phyloP scores from a whole-genome alignment of 2,888 invertebrate species.

The Drosophila quinaria region DNA sequence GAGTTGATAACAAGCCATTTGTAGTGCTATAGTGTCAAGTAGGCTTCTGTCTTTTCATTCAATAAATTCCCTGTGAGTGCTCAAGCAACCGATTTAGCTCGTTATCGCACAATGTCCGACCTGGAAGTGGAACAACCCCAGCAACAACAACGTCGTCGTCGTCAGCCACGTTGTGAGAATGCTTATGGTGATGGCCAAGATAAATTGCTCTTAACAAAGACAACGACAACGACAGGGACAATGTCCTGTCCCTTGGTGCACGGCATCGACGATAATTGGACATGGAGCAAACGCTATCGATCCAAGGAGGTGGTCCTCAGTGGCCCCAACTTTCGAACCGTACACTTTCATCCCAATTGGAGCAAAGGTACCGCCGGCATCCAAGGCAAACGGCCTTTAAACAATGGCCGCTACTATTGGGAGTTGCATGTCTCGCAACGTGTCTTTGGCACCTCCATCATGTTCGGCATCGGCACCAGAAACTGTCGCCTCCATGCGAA shows the following conservation, averaged over 20 bases:
- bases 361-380: conserved; percentile 91
- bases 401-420: conserved; percentile 89
- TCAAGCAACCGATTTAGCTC: conserved; percentile 20
- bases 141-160: conserved; percentile 22
- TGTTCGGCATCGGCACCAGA: conserved; percentile 89
- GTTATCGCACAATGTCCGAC: conserved; percentile 58
- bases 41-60: conserved; percentile 19
- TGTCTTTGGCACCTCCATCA: conserved; percentile 91
- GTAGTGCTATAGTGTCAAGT: conserved; percentile 16
- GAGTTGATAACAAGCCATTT: conserved; percentile 35
- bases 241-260: conserved; percentile 75
- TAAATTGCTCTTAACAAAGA: not conserved
- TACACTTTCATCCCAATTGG: conserved; percentile 91
- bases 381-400: conserved; percentile 89
- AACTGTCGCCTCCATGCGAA: conserved; percentile 88
- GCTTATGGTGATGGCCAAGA: conserved; percentile 18
- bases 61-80: conserved; percentile 42
- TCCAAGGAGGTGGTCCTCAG: conserved; percentile 88
- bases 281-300: conserved; percentile 88
- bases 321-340: conserved; percentile 87
- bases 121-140: conserved; percentile 49
- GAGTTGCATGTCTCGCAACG: conserved; percentile 88
- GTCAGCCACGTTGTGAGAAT: conserved; percentile 24
- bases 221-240: not conserved
- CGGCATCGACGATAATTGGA: conserved; percentile 89